Evolutionary conservation across 2,888 invertebrate genomes (phyloP).

Genomic region (Zonitis immaculata): DNA sequence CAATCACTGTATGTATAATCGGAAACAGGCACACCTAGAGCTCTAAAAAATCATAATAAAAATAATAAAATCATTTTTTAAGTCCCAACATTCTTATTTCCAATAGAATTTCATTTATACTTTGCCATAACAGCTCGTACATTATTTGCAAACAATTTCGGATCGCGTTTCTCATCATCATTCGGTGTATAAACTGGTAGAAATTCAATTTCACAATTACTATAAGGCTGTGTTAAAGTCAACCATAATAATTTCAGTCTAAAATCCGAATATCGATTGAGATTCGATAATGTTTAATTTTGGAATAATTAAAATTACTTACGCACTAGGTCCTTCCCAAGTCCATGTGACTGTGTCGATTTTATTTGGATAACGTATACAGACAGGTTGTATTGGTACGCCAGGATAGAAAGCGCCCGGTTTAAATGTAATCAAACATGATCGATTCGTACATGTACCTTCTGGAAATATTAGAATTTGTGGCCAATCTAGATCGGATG

Average conservation of each 20-base stretch:
- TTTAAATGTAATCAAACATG: constrained; percentile 84
- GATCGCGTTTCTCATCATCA: constrained; percentile 79
- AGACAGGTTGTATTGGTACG: constrained; percentile 92
- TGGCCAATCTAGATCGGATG: constrained; percentile 83
- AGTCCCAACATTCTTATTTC: too few species aligned
- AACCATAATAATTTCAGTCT: constrained; percentile 82
- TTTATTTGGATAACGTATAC: constrained; percentile 85
- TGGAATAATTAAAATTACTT: constrained; percentile 49
- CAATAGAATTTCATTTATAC: too few species aligned
- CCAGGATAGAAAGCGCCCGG: constrained; percentile 94
- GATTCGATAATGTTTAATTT: too few species aligned
- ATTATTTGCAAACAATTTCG: constrained; percentile 84
- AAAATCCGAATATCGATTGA: too few species aligned
- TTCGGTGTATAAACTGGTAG: constrained; percentile 86
- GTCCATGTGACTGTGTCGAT: constrained; percentile 89
- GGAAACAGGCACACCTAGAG: constrained; percentile 76
- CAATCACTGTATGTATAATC: constrained; percentile 94
- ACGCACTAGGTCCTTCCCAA: constrained; percentile 94
- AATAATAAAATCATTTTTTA: too few species aligned
- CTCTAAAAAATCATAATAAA: too few species aligned
- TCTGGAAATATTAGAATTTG: constrained; percentile 94
- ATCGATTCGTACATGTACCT: constrained; percentile 93
- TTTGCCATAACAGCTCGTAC: constrained; percentile 88
- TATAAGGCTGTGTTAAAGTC: constrained; percentile 82
- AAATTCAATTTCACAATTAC: constrained; percentile 85